Percentiles rank a stretch among this genome's conserved stretches.
phyloP scores from a whole-genome alignment of 2,113 vertebrate species.

The Sclerurus mexicanus region DNA sequence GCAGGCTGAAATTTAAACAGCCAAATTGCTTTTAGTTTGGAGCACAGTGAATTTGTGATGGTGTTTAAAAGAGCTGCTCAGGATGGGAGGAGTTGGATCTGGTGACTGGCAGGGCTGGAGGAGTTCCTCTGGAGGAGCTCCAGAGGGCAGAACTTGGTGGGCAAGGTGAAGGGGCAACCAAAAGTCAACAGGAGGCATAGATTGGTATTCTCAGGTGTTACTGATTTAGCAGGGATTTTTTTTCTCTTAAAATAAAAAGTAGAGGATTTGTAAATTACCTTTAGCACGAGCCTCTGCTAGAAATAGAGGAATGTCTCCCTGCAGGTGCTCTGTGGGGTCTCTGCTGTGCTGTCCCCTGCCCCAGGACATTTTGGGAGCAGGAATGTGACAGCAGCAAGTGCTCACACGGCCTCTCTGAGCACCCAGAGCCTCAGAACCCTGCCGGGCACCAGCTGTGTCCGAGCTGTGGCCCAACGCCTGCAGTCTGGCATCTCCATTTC shows the following conservation, averaged over 20 bases:
- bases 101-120: too few relatives aligned
- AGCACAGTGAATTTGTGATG: too few relatives aligned
- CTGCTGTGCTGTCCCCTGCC: not conserved
- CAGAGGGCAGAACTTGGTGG: too few relatives aligned
- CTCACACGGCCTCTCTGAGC: not conserved
- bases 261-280: not conserved
- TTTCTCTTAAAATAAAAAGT: not conserved
- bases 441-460: not conserved
- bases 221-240: not conserved
- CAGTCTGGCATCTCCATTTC: not conserved
- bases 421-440: not conserved
- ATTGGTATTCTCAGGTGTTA: not conserved
- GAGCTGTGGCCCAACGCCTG: not conserved
- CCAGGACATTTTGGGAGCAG: not conserved
- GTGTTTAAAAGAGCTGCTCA: too few relatives aligned
- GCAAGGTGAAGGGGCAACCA: too few relatives aligned
- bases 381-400: not conserved
- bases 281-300: not conserved
- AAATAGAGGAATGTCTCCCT: rapidly evolving
- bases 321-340: not conserved
- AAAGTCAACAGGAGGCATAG: not conserved
- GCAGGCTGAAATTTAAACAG: too few relatives aligned
- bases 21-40: too few relatives aligned
- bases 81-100: too few relatives aligned
- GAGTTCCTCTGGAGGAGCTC: too few relatives aligned